Base-by-base conservation (phyloP, 2,113 vertebrate genomes). In the Prietella phreatophila region DNA sequence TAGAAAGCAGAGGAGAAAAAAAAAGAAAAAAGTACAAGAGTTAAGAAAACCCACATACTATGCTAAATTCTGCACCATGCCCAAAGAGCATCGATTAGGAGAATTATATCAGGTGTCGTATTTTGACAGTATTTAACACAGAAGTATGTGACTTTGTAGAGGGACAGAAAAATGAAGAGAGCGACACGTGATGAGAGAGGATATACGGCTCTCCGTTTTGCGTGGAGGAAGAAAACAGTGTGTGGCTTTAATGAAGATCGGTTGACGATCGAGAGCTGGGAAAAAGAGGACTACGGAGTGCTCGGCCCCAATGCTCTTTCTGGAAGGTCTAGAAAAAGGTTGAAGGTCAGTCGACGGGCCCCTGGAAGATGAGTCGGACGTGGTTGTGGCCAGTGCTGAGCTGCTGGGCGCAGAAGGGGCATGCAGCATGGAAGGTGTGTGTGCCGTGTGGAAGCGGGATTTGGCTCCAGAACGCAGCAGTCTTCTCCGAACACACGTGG, bases 311-410 rank as follows among this genome's bases (percentile, higher is more conserved):
- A 50, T 5, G 42, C 47, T 13, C 42, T n/a, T 80, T n/a, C 47
- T 33, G 42, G 27, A 11, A 50, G 83, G 50, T 30, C 33, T 27
- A 86, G 30, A 88, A 73, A 73, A 89, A 27, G 84, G 73, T 75
- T 89, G 83, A 83, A 86, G 88, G 91, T 89, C 85, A 91, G 95
- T 99, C 98, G 42, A 99, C 96, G 84, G 98, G 98, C 91, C 98
- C 98, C 94, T 99, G 98, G 95, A 99, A 99, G 94, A 99, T 99
- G 91, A 99, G 98, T 97, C 97, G 97, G 94, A 99, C 96, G 93
- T 95, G 99, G 89, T 97, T 97, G 90, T 97, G 97, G 94, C 99
- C 98, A 10, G 97, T 97, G 88, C 93, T 96, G 93, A 99, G 96
- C 95, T 99, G 98, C 91, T 98, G 97, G 1, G 97, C 98, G 0